Base-by-base conservation (phyloP, 2,888 invertebrate species). In the Ceraclea dissimilis region DNA sequence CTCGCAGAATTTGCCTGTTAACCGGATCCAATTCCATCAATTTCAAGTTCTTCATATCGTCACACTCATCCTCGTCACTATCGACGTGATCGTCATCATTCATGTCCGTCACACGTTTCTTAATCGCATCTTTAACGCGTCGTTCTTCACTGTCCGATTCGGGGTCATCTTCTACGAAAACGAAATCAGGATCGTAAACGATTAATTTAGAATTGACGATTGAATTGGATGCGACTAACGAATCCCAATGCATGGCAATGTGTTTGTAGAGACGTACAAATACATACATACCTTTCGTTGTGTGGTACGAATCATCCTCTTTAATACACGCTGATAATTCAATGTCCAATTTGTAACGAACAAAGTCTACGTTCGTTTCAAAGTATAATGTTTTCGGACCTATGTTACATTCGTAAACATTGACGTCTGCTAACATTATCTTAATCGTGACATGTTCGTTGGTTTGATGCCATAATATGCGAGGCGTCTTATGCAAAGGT, bases 211-310 rank as follows among this genome's bases (percentile, higher is more conserved):
- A 66, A 1, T 68, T 58, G 1, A 60, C 59, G 2, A 61, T 60
- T 18, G 68, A 68, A 59, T 64, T 71, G 0, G 18, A 16, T 13
- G 19, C 52, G 2, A 69, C 68, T 20, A 78, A 62, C 0, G 66
- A 67, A 6, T 70, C 49, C 78, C 78, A 78, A 31, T 67, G 71
- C 2, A 63, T 71, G 0, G 66, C 60, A 39, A 71, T 60, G 6
- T 72, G 44, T 64, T 75, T 75, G 2, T 17, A 50, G 6, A 77
- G 52, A 21, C 66, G 69, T 0, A 76, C 67, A 18, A 67, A 62
- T n/a, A 78, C 69, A 39, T 74, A 73, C 4, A 70, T 69, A 0
- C 75, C 75, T 65, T 71, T 75, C 56, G 71, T 70, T 0, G 64
- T 62, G 60, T 77, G 75, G 0, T 51, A 60, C 1, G 66, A 68